Evolutionary conservation across 2,888 invertebrate species (phyloP).

Genomic region (Chaitophorus viminalis): DNA sequence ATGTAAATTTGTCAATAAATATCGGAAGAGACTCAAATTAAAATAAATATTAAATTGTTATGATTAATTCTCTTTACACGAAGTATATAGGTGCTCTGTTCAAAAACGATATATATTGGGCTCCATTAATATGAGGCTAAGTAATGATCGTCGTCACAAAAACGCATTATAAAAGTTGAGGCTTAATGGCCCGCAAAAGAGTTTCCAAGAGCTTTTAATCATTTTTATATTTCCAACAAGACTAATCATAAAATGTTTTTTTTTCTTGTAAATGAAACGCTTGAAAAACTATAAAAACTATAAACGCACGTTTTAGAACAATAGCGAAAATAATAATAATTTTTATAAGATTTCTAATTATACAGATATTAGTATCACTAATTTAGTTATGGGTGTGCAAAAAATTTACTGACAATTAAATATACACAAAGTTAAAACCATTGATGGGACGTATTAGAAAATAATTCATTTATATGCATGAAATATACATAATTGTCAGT

Average conservation of each 20-base stretch:
- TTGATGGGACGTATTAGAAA: too few species aligned
- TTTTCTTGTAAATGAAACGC: conserved; percentile 22
- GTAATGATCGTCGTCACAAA: conserved; percentile 40
- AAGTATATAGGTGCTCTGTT: neutral
- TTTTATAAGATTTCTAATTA: neutral
- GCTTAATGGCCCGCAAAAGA: conserved; percentile 44
- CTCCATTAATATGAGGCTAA: conserved; percentile 15
- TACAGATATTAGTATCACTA: too few species aligned
- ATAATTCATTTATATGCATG: too few species aligned
- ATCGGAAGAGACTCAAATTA: neutral
- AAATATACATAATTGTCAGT: too few species aligned
- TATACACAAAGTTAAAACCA: too few species aligned
- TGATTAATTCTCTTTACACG: conserved; percentile 12
- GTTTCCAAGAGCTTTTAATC: conserved; percentile 35
- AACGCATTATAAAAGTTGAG: conserved; percentile 43
- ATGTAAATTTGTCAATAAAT: neutral
- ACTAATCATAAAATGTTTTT: conserved; percentile 18
- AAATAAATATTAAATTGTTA: conserved; percentile 10
- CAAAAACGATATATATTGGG: neutral
- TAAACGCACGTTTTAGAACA: neutral
- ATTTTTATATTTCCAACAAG: conserved; percentile 36
- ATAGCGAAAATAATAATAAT: neutral
- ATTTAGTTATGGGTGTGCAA: too few species aligned
- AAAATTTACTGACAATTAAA: too few species aligned
- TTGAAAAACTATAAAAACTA: conserved; percentile 37